These are phyloP conservation scores for Galbula dea DNA, from an alignment of 2,113 vertebrate species.

Conservation along the genomic window DNA sequence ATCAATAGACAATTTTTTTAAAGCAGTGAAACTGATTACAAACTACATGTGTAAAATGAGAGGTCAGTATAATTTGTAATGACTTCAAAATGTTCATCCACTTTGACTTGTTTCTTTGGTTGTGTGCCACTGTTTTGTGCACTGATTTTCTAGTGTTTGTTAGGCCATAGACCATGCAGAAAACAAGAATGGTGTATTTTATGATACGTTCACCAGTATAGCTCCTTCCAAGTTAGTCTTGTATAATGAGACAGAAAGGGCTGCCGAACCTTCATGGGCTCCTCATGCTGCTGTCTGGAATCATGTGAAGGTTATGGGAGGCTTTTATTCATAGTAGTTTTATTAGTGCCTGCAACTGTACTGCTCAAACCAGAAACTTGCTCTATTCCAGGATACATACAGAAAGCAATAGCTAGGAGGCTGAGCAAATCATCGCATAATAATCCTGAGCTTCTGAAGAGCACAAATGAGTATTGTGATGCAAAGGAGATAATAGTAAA, in stretches of 20 bases:
- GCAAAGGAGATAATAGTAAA: background rate
- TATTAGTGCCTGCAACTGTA: background rate
- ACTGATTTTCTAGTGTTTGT: background rate
- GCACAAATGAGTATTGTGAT: background rate
- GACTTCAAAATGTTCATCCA: background rate
- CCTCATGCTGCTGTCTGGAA: background rate
- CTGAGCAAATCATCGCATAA: background rate
- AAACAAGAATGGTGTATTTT: background rate
- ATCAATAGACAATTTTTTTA: background rate
- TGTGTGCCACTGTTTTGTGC: background rate
- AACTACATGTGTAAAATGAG: background rate
- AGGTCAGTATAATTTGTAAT: background rate
- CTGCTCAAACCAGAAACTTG: background rate
- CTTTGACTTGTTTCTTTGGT: background rate
- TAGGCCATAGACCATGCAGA: background rate
- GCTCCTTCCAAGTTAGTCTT: background rate
- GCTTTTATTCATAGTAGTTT: background rate
- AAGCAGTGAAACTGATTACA: background rate
- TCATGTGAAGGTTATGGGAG: background rate
- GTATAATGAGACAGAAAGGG: background rate
- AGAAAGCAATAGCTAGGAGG: background rate
- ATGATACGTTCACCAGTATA: background rate
- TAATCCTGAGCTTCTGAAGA: background rate
- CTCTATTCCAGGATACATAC: rapidly evolving
- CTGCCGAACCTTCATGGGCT: background rate